Evolutionary conservation across 2,113 vertebrate genomes (phyloP), one percentile per base, ranked within the genome.

Genomic region (Oxyruncus cristatus): DNA sequence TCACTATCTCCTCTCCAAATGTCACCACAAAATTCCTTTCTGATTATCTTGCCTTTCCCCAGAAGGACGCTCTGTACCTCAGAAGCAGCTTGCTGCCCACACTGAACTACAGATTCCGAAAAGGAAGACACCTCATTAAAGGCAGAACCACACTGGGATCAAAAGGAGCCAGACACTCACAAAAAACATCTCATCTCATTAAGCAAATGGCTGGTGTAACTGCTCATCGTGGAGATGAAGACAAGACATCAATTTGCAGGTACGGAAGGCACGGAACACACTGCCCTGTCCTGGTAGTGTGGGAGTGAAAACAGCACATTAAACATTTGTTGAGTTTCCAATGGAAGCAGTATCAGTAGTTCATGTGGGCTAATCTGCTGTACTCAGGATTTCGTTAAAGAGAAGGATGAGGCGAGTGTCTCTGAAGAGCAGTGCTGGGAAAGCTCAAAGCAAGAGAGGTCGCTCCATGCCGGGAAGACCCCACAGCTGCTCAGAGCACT

Each of bases 51-150:
- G n/a, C 58, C 47, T 66, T 94, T 68, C 58, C 88, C n/a, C 39
- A 82, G 81, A 72, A 84, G 56, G 66, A 66, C 0, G 1, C 6
- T 58, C 56, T 58, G 44, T 37, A 96, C 39, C 67, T 67, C 55
- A 66, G 46, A 71, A 83, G 66, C n/a, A 73, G 70, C 66, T 88
- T 65, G 26, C 77, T 94, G 73, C 74, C 87, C 68, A 91, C 74
- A 62, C 49, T 35, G 32, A 89, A 83, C 35, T 20, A 53, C n/a
- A 19, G 0, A 3, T 33, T 85, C 70, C 22, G 68, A n/a, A 85
- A 82, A 66, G 11, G 23, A 76, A 66, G 33, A 41, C 39, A 37
- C 16, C 58, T 90, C 22, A n/a, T 88, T 86, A 80, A 85, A 86
- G 50, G 27, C 15, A 80, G 56, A 95, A 33, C 55, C 52, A 80